A percentile compares a stretch with the other conserved stretches of the same genome.
Evolutionary conservation across 1,140 invertebrate species (phyloP).

Genomic region (Pissodes strobi): DNA sequence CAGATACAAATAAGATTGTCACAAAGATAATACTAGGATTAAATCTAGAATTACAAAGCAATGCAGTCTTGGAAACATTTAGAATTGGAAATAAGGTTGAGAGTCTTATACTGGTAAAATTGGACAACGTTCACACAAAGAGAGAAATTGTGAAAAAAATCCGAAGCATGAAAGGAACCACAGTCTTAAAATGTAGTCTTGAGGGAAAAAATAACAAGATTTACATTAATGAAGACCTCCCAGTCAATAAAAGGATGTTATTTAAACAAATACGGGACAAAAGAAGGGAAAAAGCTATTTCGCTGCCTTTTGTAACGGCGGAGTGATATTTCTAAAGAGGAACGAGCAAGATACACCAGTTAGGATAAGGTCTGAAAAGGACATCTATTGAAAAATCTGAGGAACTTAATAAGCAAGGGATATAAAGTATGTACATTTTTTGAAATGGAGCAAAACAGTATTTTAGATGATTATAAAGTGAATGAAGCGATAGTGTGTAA

Average conservation of each 20-base stretch:
- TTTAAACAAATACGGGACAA: conserved; percentile 10
- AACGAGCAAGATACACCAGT: background rate
- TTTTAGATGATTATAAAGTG: background rate
- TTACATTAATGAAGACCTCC: conserved; percentile 16
- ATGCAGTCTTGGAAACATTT: background rate
- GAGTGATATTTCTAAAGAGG: conserved; percentile 5
- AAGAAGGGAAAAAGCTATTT: background rate
- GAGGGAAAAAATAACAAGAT: conserved; percentile 11
- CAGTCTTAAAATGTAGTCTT: background rate
- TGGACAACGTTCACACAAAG: background rate
- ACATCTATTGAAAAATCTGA: background rate
- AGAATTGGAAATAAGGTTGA: conserved; percentile 1
- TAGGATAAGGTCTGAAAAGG: background rate
- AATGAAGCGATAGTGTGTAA: background rate
- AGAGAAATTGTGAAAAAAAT: conserved; percentile 10
- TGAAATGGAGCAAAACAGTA: background rate
- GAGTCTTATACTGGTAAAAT: conserved; percentile 3
- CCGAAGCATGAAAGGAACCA: conserved; percentile 4
- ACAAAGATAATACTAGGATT: background rate
- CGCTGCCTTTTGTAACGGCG: background rate
- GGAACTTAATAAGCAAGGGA: background rate
- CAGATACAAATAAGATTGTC: background rate
- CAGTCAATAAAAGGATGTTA: background rate
- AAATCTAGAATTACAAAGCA: background rate
- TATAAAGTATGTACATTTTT: background rate